These are phyloP conservation scores for Arrhamphus sclerolepis DNA, from an alignment of 2,797 vertebrate genomes.

Conservation along the genomic window DNA sequence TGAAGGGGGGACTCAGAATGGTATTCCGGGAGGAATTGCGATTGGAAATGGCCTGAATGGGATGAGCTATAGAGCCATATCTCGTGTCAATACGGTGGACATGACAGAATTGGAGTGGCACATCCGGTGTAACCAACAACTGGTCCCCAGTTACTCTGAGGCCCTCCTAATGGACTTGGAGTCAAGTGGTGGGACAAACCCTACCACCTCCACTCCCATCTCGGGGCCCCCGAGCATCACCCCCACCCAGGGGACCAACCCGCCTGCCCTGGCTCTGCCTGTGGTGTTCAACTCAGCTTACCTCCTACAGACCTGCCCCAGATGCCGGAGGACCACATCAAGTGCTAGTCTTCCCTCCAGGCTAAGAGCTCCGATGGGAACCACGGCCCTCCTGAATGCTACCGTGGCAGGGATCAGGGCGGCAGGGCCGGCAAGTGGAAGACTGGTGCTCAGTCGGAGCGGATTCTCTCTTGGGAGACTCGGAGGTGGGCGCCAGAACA, in stretches of 20 bases:
- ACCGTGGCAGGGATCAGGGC: conserved; percentile 82
- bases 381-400: conserved; percentile 79
- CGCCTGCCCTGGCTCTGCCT: conserved; percentile 68
- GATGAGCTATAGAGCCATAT: conserved; percentile 81
- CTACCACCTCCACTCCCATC: conserved; percentile 69
- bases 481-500: conserved; percentile 74
- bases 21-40: conserved; percentile 49
- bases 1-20: conserved; percentile 67
- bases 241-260: conserved; percentile 49
- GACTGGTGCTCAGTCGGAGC: conserved; percentile 89
- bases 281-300: conserved; percentile 82
- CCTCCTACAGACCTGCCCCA: conserved; percentile 88
- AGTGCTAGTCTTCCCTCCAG: conserved; percentile 87
- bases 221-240: conserved; percentile 61
- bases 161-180: conserved; percentile 88
- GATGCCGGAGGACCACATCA: conserved; percentile 86
- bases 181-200: conserved; percentile 60
- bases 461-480: conserved; percentile 88
- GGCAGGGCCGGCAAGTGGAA: conserved; percentile 62
- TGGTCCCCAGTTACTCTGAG: conserved; percentile 92
- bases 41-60: conserved; percentile 59
- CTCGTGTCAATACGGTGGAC: conserved; percentile 90
- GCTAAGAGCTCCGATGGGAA: conserved; percentile 80
- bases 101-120: conserved; percentile 93
- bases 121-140: conserved; percentile 92